These are phyloP conservation scores for Petrolisthes cinctipes DNA, from an alignment of 2,888 invertebrate genomes.

Conservation along the genomic window DNA sequence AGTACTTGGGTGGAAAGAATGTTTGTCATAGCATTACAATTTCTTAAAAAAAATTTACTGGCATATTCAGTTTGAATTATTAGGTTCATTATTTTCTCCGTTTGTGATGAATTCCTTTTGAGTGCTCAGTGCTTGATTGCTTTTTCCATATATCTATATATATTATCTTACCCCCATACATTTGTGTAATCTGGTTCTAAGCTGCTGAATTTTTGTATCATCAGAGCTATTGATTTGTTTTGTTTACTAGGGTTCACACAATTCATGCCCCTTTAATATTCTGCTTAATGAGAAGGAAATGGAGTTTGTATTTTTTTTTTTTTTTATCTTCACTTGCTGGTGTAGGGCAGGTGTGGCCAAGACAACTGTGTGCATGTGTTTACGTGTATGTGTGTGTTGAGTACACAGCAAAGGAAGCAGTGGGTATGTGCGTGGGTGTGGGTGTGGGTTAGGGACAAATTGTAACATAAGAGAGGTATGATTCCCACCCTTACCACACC, in stretches of 20 bases:
- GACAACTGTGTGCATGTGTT: not conserved
- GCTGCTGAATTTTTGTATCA: not conserved
- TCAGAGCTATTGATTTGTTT: conserved; percentile 25
- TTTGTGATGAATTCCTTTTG: not conserved
- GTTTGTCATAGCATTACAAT: not conserved
- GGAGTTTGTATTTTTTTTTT: not conserved
- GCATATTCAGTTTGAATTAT: conserved; percentile 13
- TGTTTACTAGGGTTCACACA: conserved; percentile 12
- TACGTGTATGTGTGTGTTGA: not conserved
- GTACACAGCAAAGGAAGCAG: not conserved
- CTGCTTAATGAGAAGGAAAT: conserved; percentile 6
- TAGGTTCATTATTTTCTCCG: not conserved
- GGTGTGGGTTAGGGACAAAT: conserved; percentile 18
- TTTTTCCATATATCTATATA: conserved; percentile 29
- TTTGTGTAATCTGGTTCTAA: not conserved
- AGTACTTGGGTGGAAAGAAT: conserved; percentile 50
- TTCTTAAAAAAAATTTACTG: not conserved
- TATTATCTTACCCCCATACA: conserved; percentile 10
- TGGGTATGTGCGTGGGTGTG: conserved; percentile 42
- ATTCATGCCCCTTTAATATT: conserved; percentile 8
- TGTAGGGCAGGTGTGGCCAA: conserved; percentile 27
- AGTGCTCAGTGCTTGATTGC: conserved; percentile 48
- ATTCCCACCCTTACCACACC: conserved; percentile 31
- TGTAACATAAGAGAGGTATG: conserved; percentile 55
- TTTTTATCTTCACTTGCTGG: conserved; percentile 41